These are phyloP conservation scores for Bradysia coprophila DNA, from an alignment of 1,140 invertebrate genomes.

Conservation along the genomic window DNA sequence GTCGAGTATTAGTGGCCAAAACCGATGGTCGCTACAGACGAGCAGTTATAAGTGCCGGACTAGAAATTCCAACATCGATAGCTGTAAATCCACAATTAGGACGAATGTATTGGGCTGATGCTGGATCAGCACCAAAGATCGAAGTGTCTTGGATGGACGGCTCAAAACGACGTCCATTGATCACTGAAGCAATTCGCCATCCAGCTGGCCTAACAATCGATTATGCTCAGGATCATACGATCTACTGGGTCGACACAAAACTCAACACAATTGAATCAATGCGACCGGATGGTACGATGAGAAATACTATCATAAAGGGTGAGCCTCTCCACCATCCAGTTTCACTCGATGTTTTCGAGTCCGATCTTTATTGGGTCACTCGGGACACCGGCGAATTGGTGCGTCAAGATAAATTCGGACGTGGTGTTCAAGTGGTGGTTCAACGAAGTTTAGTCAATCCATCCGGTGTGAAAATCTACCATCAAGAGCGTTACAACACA, in stretches of 20 bases:
- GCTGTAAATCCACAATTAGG: slow-evolving; percentile 75
- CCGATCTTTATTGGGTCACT: slow-evolving; percentile 71
- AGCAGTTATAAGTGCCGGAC: slow-evolving; percentile 44
- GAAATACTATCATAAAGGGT: slow-evolving; percentile 53
- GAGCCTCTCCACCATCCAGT: slow-evolving; percentile 60
- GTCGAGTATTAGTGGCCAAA: slow-evolving; percentile 69
- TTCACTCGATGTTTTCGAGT: slow-evolving; percentile 85
- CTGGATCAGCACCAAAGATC: slow-evolving; percentile 65
- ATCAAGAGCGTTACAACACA: slow-evolving; percentile 60
- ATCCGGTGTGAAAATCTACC: slow-evolving; percentile 73
- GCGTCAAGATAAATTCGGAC: slow-evolving; percentile 86
- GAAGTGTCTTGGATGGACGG: slow-evolving; percentile 94
- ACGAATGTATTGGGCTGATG: slow-evolving; percentile 78
- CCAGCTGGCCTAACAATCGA: slow-evolving; percentile 83
- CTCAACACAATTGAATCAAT: slow-evolving; percentile 84
- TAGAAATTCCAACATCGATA: slow-evolving; percentile 71
- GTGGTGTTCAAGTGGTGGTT: slow-evolving; percentile 71
- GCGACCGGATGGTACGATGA: slow-evolving; percentile 59
- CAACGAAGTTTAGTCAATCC: slow-evolving; percentile 64
- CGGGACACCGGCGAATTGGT: slow-evolving; percentile 65
- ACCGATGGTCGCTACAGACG: slow-evolving; percentile 77
- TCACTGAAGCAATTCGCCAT: slow-evolving; percentile 59
- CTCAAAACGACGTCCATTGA: slow-evolving; percentile 56
- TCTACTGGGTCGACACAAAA: slow-evolving; percentile 95
- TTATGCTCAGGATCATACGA: slow-evolving; percentile 65